Evolutionary conservation across 2,888 invertebrate species (phyloP), one percentile per base, ranked within the genome.

Genomic region (Auanema sp.): DNA sequence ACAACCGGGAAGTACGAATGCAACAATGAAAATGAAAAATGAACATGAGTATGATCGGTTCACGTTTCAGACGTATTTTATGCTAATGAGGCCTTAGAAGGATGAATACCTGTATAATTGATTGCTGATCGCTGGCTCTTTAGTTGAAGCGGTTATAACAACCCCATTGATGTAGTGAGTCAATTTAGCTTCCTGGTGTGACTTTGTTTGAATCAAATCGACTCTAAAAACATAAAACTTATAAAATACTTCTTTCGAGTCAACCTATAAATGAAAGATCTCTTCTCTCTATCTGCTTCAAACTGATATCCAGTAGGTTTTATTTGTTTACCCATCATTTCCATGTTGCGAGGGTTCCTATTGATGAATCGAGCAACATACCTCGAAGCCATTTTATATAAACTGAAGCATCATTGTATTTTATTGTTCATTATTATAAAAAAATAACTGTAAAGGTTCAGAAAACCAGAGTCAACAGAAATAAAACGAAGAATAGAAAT

Each of bases 131-230:
- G 63, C 64, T 33, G 70, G 66, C 55, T 81, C 81, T 25, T 66
- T 67, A 2, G 83, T 81, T 18, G 83, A 81, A 4, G 79, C 81
- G 6, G 64, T 63, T n/a, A 80, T 23, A 2, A 80, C 74, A 10
- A 75, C 66, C 8, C 80, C 80, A 56, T 79, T 69, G 18, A 64
- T 44, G 59, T 71, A 71, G 58, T 80, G 80, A 16, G 75, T 64
- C 3, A 73, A 60, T 12, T 59, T 64, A 2, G 73, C 79, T 52
- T 76, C 76, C 12, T 72, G 77, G 44, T 77, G 72, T n/a, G 76
- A 68, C 60, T 78, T 77, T 11, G 72, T 68, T 23, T 77, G 68
- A 8, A 68, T 21, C 52, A 80, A 50, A 25, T 73, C 75, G 24
- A 75, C 76, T 60, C 78, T 80, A 59, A 59, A 62, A 53, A 10